A percentile compares a stretch with the other conserved stretches of the same genome.
These are phyloP conservation scores for Picathartes gymnocephalus DNA, from an alignment of 2,113 vertebrate genomes.

Conservation along the genomic window DNA sequence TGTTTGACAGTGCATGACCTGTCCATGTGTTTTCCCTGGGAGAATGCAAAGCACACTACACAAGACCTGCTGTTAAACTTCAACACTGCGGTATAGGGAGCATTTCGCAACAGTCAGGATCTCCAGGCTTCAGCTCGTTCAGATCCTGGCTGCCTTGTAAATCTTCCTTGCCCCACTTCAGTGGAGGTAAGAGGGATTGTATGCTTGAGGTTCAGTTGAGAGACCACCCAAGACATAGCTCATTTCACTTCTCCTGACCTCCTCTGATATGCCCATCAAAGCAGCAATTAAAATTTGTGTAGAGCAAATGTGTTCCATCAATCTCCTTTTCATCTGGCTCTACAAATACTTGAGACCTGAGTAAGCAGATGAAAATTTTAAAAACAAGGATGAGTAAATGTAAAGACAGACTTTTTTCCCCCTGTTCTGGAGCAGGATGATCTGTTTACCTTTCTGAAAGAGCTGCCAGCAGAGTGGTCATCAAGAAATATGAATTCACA, in stretches of 20 bases:
- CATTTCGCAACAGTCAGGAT: background rate
- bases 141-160: constrained; percentile 25
- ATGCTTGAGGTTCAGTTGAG: background rate
- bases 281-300: constrained; percentile 16
- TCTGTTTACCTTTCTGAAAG: constrained; percentile 67
- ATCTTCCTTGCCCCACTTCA: constrained; percentile 40
- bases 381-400: constrained; percentile 59
- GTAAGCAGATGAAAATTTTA: constrained; percentile 57
- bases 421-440: constrained; percentile 13
- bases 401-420: background rate
- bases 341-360: constrained; percentile 49
- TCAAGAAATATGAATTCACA: constrained; percentile 54
- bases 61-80: background rate
- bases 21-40: accelerated
- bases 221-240: constrained; percentile 63
- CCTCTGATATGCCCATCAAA: constrained; percentile 40
- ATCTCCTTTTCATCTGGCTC: constrained; percentile 60
- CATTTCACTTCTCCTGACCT: constrained; percentile 51
- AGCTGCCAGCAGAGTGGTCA: constrained; percentile 56
- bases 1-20: background rate
- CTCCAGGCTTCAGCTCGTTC: background rate
- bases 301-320: constrained; percentile 38
- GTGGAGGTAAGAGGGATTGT: constrained; percentile 47
- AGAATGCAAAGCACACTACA: background rate
- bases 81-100: background rate